Evolutionary conservation across 2,113 vertebrate species (phyloP), one percentile per base, ranked within the genome.

Genomic region (Sapayoa aenigma): DNA sequence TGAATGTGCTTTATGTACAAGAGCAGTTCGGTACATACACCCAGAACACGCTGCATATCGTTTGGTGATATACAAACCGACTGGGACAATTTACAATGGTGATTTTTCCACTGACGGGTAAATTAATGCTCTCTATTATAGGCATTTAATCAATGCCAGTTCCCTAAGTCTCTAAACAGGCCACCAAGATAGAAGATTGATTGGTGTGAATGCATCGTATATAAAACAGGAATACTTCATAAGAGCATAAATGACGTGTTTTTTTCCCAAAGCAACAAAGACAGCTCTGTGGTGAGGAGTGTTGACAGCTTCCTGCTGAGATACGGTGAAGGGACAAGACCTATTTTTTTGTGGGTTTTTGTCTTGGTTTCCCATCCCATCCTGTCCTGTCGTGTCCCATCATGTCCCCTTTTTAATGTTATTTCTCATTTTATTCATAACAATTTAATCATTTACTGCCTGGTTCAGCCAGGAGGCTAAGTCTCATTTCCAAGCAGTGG

Each of bases 81-180:
- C 37, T 41, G 90, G 87, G 95, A 96, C 90, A 95, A 91, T 96
- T 98, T 94, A 90, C 84, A 94, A 78, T 95, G 94, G 97, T 95
- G 94, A 96, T 96, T 96, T 96, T 96, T 84, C 94, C 85, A 77
- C 93, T 97, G 98, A 97, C 90, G 95, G 80, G 89, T 94, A 98
- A 98, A 98, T 97, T 95, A 98, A 98, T 98, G 97, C 96, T 95
- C 94, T 97, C 97, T 97, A 98, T 98, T 98, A 98, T 88, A 93
- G 94, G 90, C 96, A 97, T 98, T 98, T 98, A 98, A 98, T 99
- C 98, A 98, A 97, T 88, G 95, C 96, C 97, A 93, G 87, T 84
- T 96, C 96, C 96, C 97, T 94, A 60, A 93, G 92, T 88, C 94
- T 97, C 97, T 97, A 96, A 95, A 96, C 95, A 94, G 93, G 89